Conservation (phyloP, 2,797 vertebrate genomes). For the Tragelaphus eurycerus region DNA sequence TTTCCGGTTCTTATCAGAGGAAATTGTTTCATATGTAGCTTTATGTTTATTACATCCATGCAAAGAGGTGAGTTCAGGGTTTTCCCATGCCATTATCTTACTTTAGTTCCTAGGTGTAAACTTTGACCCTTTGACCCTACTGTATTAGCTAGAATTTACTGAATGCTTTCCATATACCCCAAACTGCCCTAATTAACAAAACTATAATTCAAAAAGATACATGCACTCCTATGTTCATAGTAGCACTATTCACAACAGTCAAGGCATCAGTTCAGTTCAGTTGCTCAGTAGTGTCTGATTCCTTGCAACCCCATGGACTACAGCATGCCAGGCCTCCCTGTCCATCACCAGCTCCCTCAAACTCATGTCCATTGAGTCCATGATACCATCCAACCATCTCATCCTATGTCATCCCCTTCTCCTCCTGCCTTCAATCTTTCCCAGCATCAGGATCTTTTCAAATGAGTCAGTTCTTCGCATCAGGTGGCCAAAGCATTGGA, state of each 20-base stretch:
- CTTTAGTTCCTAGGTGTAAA: background rate
- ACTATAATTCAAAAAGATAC: background rate
- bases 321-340: background rate
- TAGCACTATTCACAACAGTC: background rate
- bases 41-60: background rate
- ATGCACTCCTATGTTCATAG: background rate
- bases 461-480: background rate
- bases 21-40: background rate
- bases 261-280: background rate
- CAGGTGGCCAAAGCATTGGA: background rate
- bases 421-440: background rate
- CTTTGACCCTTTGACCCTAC: background rate
- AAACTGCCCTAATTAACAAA: background rate
- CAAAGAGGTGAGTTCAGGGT: background rate
- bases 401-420: background rate
- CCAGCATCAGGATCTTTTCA: background rate
- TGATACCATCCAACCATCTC: background rate
- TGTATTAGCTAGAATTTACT: background rate
- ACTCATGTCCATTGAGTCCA: background rate
- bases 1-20: background rate
- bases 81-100: background rate
- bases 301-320: background rate
- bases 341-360: background rate
- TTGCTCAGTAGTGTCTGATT: background rate
- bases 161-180: background rate